A percentile compares a stretch with the other conserved stretches of the same genome.
These are phyloP conservation scores for Leistus spinibarbis DNA, from an alignment of 2,888 invertebrate species.

Conservation along the genomic window DNA sequence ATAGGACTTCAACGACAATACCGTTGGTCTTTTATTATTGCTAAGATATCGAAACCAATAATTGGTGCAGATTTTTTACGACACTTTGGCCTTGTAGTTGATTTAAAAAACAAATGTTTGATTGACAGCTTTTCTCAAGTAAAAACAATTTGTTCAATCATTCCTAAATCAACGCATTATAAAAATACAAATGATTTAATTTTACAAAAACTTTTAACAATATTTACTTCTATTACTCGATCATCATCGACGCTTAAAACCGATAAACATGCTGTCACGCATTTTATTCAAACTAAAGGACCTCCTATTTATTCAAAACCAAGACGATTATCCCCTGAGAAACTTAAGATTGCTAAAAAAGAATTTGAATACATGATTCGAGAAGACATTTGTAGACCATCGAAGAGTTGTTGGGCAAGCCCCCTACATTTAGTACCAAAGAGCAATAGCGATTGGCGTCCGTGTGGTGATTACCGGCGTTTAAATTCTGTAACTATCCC, in stretches of 20 bases:
- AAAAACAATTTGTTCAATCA: background rate
- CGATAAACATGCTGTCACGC: slow-evolving; percentile 42
- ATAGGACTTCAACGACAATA: slow-evolving; percentile 47
- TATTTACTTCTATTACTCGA: slow-evolving; percentile 11
- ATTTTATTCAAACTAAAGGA: slow-evolving; percentile 45
- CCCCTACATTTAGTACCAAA: slow-evolving; percentile 51
- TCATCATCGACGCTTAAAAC: slow-evolving; percentile 19
- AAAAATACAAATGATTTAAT: background rate
- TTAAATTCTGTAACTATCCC: slow-evolving; percentile 56
- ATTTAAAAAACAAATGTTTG: slow-evolving; percentile 36
- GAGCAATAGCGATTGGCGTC: slow-evolving; percentile 47
- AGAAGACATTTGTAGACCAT: slow-evolving; percentile 43
- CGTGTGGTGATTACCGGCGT: slow-evolving; percentile 52
- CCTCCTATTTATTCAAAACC: slow-evolving; percentile 46
- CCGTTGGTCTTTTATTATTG: slow-evolving; percentile 48
- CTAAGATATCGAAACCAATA: slow-evolving; percentile 49
- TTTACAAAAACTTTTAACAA: background rate
- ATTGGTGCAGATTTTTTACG: slow-evolving; percentile 50
- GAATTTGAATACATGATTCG: slow-evolving; percentile 43
- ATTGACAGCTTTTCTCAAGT: background rate
- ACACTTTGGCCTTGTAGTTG: slow-evolving; percentile 47
- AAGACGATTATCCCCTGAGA: slow-evolving; percentile 48
- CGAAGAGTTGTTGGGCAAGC: slow-evolving; percentile 47
- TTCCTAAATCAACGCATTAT: background rate
- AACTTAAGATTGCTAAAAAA: slow-evolving; percentile 36